These are phyloP conservation scores for Hecatera dysodea DNA, from an alignment of 2,888 invertebrate species.

Conservation along the genomic window DNA sequence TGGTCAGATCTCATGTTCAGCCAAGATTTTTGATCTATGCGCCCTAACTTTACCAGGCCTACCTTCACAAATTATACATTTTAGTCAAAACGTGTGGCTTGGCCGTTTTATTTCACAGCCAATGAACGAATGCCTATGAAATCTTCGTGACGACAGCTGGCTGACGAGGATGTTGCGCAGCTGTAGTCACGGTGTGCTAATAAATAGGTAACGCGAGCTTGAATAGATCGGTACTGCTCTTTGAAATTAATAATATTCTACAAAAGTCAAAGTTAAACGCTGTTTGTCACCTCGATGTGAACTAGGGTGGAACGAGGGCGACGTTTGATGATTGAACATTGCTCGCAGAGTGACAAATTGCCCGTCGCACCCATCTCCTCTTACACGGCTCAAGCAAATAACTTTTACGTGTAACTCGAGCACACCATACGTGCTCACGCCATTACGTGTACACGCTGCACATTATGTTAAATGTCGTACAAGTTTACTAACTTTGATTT, in stretches of 20 bases:
- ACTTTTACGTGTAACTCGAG: conserved; percentile 17
- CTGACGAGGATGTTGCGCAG: background rate
- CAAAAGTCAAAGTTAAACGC: conserved; percentile 16
- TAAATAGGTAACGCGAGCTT: background rate
- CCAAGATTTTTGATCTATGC: too few species aligned
- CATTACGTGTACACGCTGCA: background rate
- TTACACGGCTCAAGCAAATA: conserved; percentile 33
- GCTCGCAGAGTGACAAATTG: conserved; percentile 39
- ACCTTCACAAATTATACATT: too few species aligned
- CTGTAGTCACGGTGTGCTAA: background rate
- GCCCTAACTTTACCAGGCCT: too few species aligned
- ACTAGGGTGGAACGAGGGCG: conserved; percentile 39
- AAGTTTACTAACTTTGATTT: background rate
- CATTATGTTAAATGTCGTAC: background rate
- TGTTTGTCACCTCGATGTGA: conserved; percentile 35
- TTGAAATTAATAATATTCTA: background rate
- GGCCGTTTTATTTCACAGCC: too few species aligned
- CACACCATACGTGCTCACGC: conserved; percentile 5
- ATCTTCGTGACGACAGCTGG: too few species aligned
- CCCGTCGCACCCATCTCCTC: conserved; percentile 27
- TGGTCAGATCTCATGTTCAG: too few species aligned
- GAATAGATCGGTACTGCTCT: background rate
- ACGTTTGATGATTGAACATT: conserved; percentile 55
- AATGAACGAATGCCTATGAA: too few species aligned
- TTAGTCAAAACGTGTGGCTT: too few species aligned